These are phyloP conservation scores for Podarcis raffonei DNA, from an alignment of 2,113 vertebrate species.

Conservation along the genomic window DNA sequence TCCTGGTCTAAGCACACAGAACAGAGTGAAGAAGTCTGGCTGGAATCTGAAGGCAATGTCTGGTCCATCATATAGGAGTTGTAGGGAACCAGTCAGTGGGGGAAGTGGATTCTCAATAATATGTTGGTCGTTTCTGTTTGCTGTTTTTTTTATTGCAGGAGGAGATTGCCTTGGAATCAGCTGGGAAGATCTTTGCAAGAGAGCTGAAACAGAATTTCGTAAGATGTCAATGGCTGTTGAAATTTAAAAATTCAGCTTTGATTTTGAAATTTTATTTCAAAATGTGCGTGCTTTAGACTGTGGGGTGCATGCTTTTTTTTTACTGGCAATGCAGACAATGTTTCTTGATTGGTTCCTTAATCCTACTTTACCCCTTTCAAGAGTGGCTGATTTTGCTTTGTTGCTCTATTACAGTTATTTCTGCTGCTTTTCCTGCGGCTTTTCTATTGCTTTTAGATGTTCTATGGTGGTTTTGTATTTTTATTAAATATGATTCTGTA, in stretches of 20 bases:
- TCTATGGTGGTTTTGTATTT: neutral
- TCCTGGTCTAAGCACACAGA: neutral
- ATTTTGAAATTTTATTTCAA: neutral
- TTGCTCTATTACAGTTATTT: too few relatives aligned
- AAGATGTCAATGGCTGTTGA: neutral
- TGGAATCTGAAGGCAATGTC: neutral
- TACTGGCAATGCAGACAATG: neutral
- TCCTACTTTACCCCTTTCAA: too few relatives aligned
- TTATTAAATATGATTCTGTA: neutral
- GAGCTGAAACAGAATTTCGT: neutral
- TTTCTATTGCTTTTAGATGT: too few relatives aligned
- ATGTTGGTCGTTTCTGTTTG: too few relatives aligned
- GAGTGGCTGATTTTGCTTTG: too few relatives aligned
- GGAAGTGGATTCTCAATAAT: too few relatives aligned
- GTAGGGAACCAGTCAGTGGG: too few relatives aligned
- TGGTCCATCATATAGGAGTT: neutral
- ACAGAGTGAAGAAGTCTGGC: neutral
- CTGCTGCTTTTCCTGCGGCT: neutral
- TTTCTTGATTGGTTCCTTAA: neutral
- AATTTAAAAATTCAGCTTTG: neutral
- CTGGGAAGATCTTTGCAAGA: neutral
- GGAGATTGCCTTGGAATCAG: neutral
- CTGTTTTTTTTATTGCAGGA: too few relatives aligned
- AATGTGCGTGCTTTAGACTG: neutral
- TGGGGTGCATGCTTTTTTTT: neutral